Base-by-base conservation (phyloP, 1,140 invertebrate genomes). In the Meteorus sp. region DNA sequence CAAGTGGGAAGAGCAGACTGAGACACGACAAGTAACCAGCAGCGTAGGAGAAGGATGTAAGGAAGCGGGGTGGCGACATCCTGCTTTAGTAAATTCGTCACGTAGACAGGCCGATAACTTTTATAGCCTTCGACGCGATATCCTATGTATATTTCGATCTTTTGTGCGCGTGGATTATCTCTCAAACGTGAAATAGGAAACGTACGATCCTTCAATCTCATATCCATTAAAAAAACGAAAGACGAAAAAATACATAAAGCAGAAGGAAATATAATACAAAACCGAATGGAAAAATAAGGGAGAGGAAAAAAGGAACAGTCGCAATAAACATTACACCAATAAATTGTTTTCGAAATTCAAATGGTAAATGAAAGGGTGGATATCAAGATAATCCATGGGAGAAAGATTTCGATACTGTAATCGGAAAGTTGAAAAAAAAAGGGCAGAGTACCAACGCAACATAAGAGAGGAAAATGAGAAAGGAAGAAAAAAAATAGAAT, bases 51-150 rank as follows among this genome's bases (percentile, higher is more conserved):
- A n/a, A n/a, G n/a, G n/a, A n/a, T n/a, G n/a, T n/a, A 47, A 53
- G 25, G 55, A 27, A 56, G 22, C 27, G 55, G 41, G 54, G 29
- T 33, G 35, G 27, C 11, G 51, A 41, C 61, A 62, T 31, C 27
- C 44, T 37, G 55, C 61, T 63, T 65, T 59, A 8, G 44, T 60
- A 62, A 62, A 62, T 62, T 53, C 60, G 51, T 62, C 60, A 62
- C 60, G 60, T 62, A 57, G 39, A 54, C 44, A 53, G 29, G 48
- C 50, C 56, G 60, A 62, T 62, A 62, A 62, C 55, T 62, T 62
- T 62, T 62, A 62, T 62, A 25, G 51, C 56, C 43, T 47, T 25
- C 48, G 29, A 47, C 17, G 51, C 29, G 48, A 53, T 55, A 62
- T 62, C 60, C 45, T 22, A 45, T 22, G 17, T 53, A 55, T 62